Evolutionary conservation across 2,113 vertebrate species (phyloP), one percentile per base, ranked within the genome.

Genomic region (Haemorhous mexicanus): DNA sequence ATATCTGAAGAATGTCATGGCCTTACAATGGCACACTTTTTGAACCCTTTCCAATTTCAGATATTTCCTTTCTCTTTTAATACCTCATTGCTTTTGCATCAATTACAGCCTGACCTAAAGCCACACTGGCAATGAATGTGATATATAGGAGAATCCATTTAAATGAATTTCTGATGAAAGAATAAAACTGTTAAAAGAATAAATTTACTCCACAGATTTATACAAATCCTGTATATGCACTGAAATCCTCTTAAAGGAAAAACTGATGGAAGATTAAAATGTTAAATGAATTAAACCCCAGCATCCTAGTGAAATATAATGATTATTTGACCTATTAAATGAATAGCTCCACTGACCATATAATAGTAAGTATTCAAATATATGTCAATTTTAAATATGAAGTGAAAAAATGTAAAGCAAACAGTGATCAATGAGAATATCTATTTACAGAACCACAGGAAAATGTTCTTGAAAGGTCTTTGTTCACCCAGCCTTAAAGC

Each of bases 131-230:
- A 97, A 62, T 96, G 86, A 94, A 97, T 96, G 89, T 98, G 97
- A 98, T 98, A 97, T 98, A 98, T 96, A 93, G 97, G 75, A 50
- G 94, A 97, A 97, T 97, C 96, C 94, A 98, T 97, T 98, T 97
- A 98, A 98, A 98, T 98, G 95, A 98, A 98, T 98, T 98, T 98
- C 97, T 98, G 97, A 98, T 98, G 97, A 97, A 98, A 98, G 95
- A 98, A 98, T 98, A 98, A 98, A 98, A 98, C 95, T 98, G 97
- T 96, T 98, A 97, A 96, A 96, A 94, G 97, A 98, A 98, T 96
- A 97, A 98, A 98, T 98, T 98, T 98, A 98, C 94, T 97, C 97
- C 96, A 95, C 91, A 96, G 97, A 98, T 98, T 98, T 98, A 97
- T 97, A 97, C 97, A 98, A 98, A 98, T 98, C 97, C 97, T 73